Base-by-base conservation (phyloP, 2,888 invertebrate genomes). In the Hypolimnas misippus region DNA sequence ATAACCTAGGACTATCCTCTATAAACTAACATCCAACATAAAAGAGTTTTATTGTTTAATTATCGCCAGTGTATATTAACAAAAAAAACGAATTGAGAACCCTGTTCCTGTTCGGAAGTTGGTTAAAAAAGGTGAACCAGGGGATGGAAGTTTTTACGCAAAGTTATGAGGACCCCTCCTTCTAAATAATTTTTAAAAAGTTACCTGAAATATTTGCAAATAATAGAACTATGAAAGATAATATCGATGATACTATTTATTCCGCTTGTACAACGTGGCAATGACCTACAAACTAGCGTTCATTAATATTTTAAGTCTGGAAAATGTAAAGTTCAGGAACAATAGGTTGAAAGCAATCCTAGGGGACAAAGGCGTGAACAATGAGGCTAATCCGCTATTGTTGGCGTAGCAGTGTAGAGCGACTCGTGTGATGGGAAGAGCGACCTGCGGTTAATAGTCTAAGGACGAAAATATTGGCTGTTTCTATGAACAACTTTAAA, bases 381-480 rank as follows among this genome's bases (percentile, higher is more conserved):
- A 65, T 65, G 51, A 50, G 19, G 46, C 62, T 62, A 62, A 65
- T 65, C 57, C 55, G 19, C 55, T 31, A 55, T 58, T 62, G 62
- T 52, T 54, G 38, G 56, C 21, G 19, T 31, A 21, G 35, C 14
- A 12, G 46, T 8, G 10, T 44, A 21, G 10, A 35, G 29, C 6
- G 29, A 10, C 14, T 14, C 8, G 25, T 8, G 14, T 29, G 49
- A 4, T 14, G 14, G n/a, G 49, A 49, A 14, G 14, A 49, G 49
- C 49, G 49, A 14, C 29, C 21, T 5, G 21, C 12, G 1, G 10
- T 6, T 33, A 10, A 33, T 2, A 12, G n/a, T 2, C 35, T 38
- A 38, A n/a, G n/a, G n/a, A 35, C 10, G 8, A 33, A 6, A 33
- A 7, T 0, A 33, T 33, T 1, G 8, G 8, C 1, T 33, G 2